These are phyloP conservation scores for Nymphalis c-album DNA, from an alignment of 2,888 invertebrate genomes.

Conservation along the genomic window DNA sequence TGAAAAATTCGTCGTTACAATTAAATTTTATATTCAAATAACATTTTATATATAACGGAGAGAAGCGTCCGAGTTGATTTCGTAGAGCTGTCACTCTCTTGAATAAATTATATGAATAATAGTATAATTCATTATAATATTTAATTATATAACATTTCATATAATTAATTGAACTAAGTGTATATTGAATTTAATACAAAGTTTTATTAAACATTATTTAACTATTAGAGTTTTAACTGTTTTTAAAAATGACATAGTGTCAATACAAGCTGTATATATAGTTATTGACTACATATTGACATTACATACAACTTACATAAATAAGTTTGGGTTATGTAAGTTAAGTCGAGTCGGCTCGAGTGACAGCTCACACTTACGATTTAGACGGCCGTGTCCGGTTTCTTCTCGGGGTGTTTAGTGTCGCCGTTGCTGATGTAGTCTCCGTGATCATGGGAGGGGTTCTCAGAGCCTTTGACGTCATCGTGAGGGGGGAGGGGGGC, in stretches of 20 bases:
- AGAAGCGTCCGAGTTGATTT: not conserved
- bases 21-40: conserved; percentile 25
- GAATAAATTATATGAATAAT: not conserved
- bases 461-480: conserved; percentile 81
- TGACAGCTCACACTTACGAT: conserved; percentile 42
- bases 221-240: too few relatives aligned
- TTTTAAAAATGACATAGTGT: too few relatives aligned
- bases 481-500: conserved; percentile 82
- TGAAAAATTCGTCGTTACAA: conserved; percentile 27
- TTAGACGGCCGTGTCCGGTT: conserved; percentile 78
- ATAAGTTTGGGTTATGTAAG: not conserved
- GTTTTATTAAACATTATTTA: too few relatives aligned
- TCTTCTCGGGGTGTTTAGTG: conserved; percentile 76
- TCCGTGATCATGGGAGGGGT: conserved; percentile 82
- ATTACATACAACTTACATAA: not conserved
- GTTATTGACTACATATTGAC: too few relatives aligned
- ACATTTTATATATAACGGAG: not conserved
- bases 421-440: conserved; percentile 82
- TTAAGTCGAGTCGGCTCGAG: conserved; percentile 9
- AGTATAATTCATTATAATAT: too few relatives aligned
- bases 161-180: too few relatives aligned
- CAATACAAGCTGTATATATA: too few relatives aligned
- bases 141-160: too few relatives aligned
- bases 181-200: too few relatives aligned
- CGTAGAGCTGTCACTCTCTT: not conserved